Evolutionary conservation across 92 coral and sea anemone species (phyloP).

Genomic region (Paramuricea clavata): DNA sequence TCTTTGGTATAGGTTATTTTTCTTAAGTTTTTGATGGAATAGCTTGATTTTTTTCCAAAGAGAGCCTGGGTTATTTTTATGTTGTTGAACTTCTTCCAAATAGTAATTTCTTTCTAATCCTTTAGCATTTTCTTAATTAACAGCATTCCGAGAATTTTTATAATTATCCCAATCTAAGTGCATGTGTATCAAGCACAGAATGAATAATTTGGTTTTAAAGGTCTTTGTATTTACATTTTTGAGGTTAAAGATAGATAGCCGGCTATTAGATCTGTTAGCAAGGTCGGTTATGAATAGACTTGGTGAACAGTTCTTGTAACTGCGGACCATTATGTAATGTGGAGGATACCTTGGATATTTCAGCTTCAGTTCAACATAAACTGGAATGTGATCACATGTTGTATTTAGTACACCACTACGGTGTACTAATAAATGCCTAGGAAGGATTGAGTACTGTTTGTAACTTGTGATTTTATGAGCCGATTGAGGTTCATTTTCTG

Average conservation of each 20-base stretch:
- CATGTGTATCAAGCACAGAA: conserved; percentile 41
- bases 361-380: conserved; percentile 63
- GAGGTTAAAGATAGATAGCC: background rate
- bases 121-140: conserved; percentile 61
- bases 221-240: background rate
- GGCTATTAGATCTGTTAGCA: conserved; percentile 6
- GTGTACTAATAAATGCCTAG: conserved; percentile 55
- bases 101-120: too few relatives aligned
- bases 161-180: conserved; percentile 50
- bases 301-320: conserved; percentile 64
- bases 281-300: conserved; percentile 30
- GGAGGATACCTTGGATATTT: conserved; percentile 48
- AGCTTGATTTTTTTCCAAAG: conserved; percentile 37
- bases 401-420: conserved; percentile 63
- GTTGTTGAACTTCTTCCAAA: conserved; percentile 45
- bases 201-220: conserved; percentile 56
- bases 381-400: conserved; percentile 69
- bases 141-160: conserved; percentile 38
- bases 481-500: conserved; percentile 15
- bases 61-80: conserved; percentile 35
- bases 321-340: conserved; percentile 56
- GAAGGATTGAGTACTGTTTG: conserved; percentile 59
- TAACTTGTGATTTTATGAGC: conserved; percentile 33
- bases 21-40: conserved; percentile 15
- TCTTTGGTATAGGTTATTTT: conserved; percentile 35